Conservation (phyloP, 2,888 invertebrate species). For the Lasioglossum marginatum region DNA sequence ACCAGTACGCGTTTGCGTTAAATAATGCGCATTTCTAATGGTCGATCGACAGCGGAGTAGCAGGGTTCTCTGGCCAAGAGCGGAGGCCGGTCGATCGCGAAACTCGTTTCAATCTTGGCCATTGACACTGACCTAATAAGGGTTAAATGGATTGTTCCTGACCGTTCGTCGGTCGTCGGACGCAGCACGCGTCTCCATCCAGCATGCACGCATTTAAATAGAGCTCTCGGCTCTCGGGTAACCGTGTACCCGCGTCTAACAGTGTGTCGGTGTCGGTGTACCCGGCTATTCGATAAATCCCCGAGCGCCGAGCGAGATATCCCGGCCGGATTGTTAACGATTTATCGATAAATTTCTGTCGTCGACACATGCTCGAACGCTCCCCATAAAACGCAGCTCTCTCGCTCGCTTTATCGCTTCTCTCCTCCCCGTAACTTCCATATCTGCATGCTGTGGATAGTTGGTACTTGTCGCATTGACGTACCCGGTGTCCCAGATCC, state of each 20-base stretch:
- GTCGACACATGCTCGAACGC: background rate
- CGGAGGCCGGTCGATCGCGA: conserved; percentile 8
- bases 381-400: conserved; percentile 7
- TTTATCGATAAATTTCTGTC: conserved; percentile 39
- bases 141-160: conserved; percentile 65
- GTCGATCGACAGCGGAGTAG: background rate
- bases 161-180: conserved; percentile 49
- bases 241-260: background rate
- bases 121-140: conserved; percentile 71
- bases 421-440: background rate
- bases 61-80: background rate
- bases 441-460: background rate
- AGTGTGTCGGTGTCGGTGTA: conserved; percentile 6
- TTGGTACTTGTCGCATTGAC: background rate
- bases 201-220: conserved; percentile 57
- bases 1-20: conserved; percentile 2
- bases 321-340: conserved; percentile 27
- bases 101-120: conserved; percentile 57
- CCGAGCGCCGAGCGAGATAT: background rate
- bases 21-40: conserved; percentile 20
- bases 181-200: conserved; percentile 60
- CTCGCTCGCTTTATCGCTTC: conserved; percentile 10
- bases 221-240: background rate
- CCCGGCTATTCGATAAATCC: conserved; percentile 22
- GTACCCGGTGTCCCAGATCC: background rate